Conservation (phyloP, 1,140 invertebrate species). For the Magallana angulata region DNA sequence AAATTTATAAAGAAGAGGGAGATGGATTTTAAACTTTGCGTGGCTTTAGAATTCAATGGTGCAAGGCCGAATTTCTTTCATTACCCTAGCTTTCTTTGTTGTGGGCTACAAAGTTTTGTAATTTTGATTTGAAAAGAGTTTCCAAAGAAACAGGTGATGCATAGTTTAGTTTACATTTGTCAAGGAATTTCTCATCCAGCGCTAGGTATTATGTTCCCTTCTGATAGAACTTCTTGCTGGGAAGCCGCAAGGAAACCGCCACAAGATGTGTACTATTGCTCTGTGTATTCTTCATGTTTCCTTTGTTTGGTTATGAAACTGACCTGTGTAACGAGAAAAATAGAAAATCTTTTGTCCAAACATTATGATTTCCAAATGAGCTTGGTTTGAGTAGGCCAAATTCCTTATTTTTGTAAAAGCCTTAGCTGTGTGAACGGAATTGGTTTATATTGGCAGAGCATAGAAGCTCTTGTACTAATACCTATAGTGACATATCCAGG, state of each 20-base stretch:
- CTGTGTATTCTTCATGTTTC: not conserved
- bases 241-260: not conserved
- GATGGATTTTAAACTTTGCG: not conserved
- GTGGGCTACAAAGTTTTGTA: not conserved
- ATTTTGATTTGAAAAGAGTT: constrained; percentile 26
- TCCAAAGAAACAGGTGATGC: not conserved
- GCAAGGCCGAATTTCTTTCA: not conserved
- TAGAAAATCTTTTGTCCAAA: constrained; percentile 10
- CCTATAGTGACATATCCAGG: not conserved
- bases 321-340: not conserved
- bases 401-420: not conserved
- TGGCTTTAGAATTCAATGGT: not conserved
- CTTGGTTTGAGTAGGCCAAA: not conserved
- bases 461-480: not conserved
- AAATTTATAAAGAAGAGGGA: not conserved
- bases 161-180: not conserved
- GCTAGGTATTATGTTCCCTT: not conserved
- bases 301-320: not conserved
- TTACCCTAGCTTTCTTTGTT: not conserved
- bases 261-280: not conserved
- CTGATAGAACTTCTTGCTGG: not conserved
- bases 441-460: not conserved
- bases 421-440: not conserved
- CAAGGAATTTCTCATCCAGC: not conserved
- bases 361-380: constrained; percentile 24